phyloP scores from a whole-genome alignment of 2,888 invertebrate genomes.

The Apamea epomidion region DNA sequence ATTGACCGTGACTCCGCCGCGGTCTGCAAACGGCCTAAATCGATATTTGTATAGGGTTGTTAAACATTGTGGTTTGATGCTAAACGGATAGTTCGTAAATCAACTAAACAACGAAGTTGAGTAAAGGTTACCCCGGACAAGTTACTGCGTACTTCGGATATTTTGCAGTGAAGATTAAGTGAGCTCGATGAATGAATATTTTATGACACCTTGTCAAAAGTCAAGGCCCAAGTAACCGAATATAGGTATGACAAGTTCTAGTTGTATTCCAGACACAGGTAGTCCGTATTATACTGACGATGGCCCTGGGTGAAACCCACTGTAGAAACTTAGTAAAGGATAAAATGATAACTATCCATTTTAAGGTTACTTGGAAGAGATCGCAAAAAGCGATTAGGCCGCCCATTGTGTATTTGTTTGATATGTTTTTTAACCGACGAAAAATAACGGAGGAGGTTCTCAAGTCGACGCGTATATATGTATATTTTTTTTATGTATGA shows the following conservation, averaged over 20 bases:
- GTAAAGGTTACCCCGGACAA: slow-evolving; percentile 22
- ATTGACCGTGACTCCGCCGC: slow-evolving; percentile 70
- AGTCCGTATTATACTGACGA: background rate
- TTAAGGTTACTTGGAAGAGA: too few relatives aligned
- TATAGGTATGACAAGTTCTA: too few relatives aligned
- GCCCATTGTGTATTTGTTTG: too few relatives aligned
- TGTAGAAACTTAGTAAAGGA: background rate
- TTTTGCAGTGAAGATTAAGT: background rate
- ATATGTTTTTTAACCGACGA: too few relatives aligned
- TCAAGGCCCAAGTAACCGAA: background rate
- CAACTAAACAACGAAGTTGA: slow-evolving; percentile 22
- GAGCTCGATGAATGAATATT: slow-evolving; percentile 2
- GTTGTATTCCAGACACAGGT: background rate
- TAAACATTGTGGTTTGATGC: slow-evolving; percentile 20
- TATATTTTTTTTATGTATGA: too few relatives aligned
- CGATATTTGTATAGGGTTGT: slow-evolving; percentile 65
- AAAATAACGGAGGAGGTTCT: too few relatives aligned
- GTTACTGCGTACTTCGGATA: background rate
- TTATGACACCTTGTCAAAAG: background rate
- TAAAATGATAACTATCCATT: too few relatives aligned
- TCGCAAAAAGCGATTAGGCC: too few relatives aligned
- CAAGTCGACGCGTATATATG: too few relatives aligned
- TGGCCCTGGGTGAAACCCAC: background rate
- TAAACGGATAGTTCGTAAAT: slow-evolving; percentile 11
- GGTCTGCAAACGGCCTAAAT: slow-evolving; percentile 63